Evolutionary conservation across 2,888 invertebrate genomes (phyloP).

Genomic region (Xanthorhoe spadicearia): DNA sequence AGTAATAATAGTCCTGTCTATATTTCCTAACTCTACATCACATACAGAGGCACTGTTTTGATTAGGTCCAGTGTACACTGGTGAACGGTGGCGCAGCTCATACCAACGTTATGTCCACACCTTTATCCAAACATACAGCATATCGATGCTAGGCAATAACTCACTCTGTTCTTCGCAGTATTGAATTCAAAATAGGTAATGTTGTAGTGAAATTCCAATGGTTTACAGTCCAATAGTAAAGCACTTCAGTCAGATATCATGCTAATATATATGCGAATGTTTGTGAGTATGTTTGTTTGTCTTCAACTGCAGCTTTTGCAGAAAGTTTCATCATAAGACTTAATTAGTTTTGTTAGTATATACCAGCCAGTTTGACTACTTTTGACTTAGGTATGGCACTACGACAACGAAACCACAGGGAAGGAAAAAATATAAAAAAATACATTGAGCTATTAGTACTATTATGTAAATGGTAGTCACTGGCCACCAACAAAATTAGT

Average conservation of each 20-base stretch:
- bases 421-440: neutral
- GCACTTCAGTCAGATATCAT: neutral
- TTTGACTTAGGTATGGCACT: too few relatives aligned
- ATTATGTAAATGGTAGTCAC: neutral
- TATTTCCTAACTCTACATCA: conserved; percentile 9
- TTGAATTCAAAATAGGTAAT: neutral
- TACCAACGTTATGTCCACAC: conserved; percentile 16
- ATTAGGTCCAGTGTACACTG: conserved; percentile 67
- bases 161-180: neutral
- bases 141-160: conserved; percentile 1
- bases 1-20: conserved; percentile 9
- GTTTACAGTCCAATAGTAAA: neutral
- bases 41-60: conserved; percentile 52
- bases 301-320: too few relatives aligned
- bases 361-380: too few relatives aligned
- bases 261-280: too few relatives aligned
- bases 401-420: too few relatives aligned
- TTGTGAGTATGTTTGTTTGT: too few relatives aligned
- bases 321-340: too few relatives aligned
- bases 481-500: neutral
- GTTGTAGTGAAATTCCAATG: neutral
- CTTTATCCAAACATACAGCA: conserved; percentile 7
- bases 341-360: too few relatives aligned
- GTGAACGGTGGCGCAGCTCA: conserved; percentile 53
- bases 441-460: too few relatives aligned